phyloP scores from a whole-genome alignment of 2,888 invertebrate species.

The Elegia similella region DNA sequence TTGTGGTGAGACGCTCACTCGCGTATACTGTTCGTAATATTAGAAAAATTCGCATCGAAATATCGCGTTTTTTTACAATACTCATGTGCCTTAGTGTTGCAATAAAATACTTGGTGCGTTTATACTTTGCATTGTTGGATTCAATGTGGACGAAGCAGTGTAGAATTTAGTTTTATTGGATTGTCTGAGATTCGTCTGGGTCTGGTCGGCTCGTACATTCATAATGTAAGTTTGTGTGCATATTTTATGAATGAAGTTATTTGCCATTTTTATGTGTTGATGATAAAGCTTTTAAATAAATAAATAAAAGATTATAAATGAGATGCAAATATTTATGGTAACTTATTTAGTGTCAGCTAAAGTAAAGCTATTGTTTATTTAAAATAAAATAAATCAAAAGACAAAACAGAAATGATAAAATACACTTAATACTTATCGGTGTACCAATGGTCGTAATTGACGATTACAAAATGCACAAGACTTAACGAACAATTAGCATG shows the following conservation, averaged over 20 bases:
- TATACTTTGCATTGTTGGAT: slow-evolving; percentile 20
- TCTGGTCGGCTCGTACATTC: slow-evolving; percentile 43
- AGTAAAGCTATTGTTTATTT: too few relatives aligned
- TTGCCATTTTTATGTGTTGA: neutral
- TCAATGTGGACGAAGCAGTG: slow-evolving; percentile 47
- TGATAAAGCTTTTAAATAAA: too few relatives aligned
- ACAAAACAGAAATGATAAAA: too few relatives aligned
- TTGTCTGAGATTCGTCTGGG: slow-evolving; percentile 54
- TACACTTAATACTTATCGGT: neutral
- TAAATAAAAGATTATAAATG: too few relatives aligned
- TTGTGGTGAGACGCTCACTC: slow-evolving; percentile 53
- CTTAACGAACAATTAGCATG: neutral
- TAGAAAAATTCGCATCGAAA: slow-evolving; percentile 30
- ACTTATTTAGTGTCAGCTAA: too few relatives aligned
- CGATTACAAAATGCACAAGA: slow-evolving; percentile 8
- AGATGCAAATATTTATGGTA: too few relatives aligned
- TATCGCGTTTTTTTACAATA: slow-evolving; percentile 26
- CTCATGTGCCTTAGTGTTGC: slow-evolving; percentile 41
- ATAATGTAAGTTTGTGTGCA: slow-evolving; percentile 47
- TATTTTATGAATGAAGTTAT: neutral
- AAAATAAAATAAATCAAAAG: too few relatives aligned
- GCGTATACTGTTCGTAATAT: slow-evolving; percentile 28
- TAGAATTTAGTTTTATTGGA: slow-evolving; percentile 44
- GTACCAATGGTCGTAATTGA: slow-evolving; percentile 1
- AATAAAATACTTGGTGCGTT: slow-evolving; percentile 20